Evolutionary conservation across 2,888 invertebrate genomes (phyloP), one percentile per base, ranked within the genome.

Genomic region (Danaus chrysippus): DNA sequence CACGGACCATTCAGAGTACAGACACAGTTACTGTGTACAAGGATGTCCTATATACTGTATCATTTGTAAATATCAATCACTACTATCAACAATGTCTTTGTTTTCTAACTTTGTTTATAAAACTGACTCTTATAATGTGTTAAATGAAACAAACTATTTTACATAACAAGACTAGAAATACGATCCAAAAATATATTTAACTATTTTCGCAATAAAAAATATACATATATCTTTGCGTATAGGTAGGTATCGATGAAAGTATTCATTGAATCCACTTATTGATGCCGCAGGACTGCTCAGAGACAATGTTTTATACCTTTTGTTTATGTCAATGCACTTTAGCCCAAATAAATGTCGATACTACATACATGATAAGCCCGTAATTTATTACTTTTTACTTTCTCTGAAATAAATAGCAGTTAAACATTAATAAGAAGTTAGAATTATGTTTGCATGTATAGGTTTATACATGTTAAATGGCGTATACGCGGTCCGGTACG

Each of bases 61-160:
- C 74, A 64, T 68, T 69, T 72, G 77, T 77, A 79, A 82, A 81
- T 76, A 82, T 72, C 72, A 75, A 74, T 74, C 70, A 70, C 71
- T 66, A 68, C 70, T 68, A 71, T 68, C 68, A 69, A 65, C 42
- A 55, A 70, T 13, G 5, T 76, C 75, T 77, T 81, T 80, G 78
- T 77, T 74, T 71, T 68, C 69, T 66, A 65, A 70, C 70, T 78
- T 76, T 78, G 74, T 76, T 76, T 74, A 74, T 72, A 77, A 79
- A 74, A 44, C 19, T 49, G 17, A 63, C 60, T 65, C 53, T 57
- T 62, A 19, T 61, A 60, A n/a, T 17, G 17, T 11, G 1, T 17
- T 10, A 49, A 10, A 49, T 49, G 13, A 13, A 46, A 12, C 15
- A 17, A 17, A 49, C 15, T 49, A 15, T 49, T 10, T 49, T 17